Evolutionary conservation across 2,888 invertebrate genomes (phyloP), one percentile per base, ranked within the genome.

Genomic region (Zhuqinia jingwanae): DNA sequence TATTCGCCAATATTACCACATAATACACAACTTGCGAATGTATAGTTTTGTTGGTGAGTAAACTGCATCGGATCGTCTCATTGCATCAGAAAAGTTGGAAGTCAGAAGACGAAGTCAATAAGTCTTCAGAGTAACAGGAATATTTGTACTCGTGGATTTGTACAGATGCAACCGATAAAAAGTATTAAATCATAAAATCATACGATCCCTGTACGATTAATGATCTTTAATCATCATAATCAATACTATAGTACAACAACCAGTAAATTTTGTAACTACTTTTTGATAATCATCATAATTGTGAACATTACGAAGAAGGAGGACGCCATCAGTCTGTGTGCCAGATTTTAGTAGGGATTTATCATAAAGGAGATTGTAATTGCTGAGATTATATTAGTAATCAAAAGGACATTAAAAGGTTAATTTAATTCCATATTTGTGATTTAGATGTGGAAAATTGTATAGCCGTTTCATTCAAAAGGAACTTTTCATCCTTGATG

Each of bases 21-120:
- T 53, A 50, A 53, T 30, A 70, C 20, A 56, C 42, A 17, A 77
- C 15, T 36, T 3, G 3, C 1, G 27, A 13, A 56, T 20, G 17
- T 53, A 56, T 22, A 17, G 10, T 63, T 56, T 17, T 42, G 17
- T 20, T 36, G 36, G 36, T 36, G 36, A 13, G 45, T 45, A 70
- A 84, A 45, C 84, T 70, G 78, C 58, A 77, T 70, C 84, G 45
- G 68, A 58, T 77, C 68, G n/a, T 53, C 42, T 68, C 77, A 36
- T 84, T 84, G 65, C 77, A 78, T 78, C 84, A 84, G 77, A n/a
- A 70, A n/a, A 36, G 20, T 42, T 50, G 27, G 53, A 42, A n/a
- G 65, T 8, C 56, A 30, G 36, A 11, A 45, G 68, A 13, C 27
- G 25, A n/a, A 22, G 17, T 36, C 36, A 36, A 8, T 36, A 3